phyloP scores from a whole-genome alignment of 2,888 invertebrate species.

The Pristionchus fissidentatus region DNA sequence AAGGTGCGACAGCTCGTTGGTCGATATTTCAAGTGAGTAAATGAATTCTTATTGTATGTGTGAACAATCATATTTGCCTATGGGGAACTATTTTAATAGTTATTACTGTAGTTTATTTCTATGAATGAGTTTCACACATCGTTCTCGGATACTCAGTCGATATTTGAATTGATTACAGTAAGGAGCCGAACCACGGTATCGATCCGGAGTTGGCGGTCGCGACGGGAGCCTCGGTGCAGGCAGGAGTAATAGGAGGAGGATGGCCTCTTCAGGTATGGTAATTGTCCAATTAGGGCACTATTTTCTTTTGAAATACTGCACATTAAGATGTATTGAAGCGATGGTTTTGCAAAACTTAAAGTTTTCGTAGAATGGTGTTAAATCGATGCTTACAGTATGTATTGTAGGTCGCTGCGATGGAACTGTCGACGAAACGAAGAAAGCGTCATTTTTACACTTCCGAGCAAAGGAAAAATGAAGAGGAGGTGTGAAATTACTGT shows the following conservation, averaged over 20 bases:
- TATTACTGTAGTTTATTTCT: neutral
- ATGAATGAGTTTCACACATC: conserved; percentile 6
- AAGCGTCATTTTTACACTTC: conserved; percentile 73
- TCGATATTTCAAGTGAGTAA: conserved; percentile 76
- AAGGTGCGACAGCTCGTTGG: conserved; percentile 77
- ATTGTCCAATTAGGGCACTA: too few relatives aligned
- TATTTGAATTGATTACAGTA: conserved; percentile 63
- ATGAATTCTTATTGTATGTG: neutral
- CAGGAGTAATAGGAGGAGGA: conserved; percentile 79
- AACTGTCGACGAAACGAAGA: conserved; percentile 66
- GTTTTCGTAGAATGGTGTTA: neutral
- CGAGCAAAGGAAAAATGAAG: conserved; percentile 58
- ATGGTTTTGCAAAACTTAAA: neutral
- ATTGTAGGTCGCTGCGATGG: conserved; percentile 76
- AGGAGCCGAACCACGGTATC: conserved; percentile 74
- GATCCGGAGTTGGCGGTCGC: conserved; percentile 79
- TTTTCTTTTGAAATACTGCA: too few relatives aligned
- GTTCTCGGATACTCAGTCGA: neutral
- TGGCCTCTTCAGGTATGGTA: conserved; percentile 78
- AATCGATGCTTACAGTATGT: neutral
- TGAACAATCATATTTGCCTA: neutral
- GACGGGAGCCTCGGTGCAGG: conserved; percentile 79
- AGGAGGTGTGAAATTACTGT: conserved; percentile 38
- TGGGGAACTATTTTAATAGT: neutral
- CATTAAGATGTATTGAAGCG: too few relatives aligned